Evolutionary conservation across 2,888 invertebrate species (phyloP).

Genomic region (Eudasyphora cyanicolor): DNA sequence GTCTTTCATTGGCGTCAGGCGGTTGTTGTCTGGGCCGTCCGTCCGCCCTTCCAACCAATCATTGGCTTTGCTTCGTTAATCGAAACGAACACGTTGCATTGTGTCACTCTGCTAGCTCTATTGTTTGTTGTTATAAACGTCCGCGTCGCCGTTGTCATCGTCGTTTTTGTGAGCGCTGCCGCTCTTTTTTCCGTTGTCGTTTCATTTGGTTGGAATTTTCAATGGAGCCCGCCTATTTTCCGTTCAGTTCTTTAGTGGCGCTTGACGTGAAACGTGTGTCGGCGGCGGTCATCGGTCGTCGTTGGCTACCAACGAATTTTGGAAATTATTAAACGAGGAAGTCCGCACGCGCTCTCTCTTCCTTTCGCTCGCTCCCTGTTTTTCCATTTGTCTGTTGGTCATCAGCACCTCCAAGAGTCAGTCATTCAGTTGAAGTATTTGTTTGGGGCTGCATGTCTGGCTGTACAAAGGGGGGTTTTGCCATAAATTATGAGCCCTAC

Average conservation of each 20-base stretch:
- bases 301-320: background rate
- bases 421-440: slow-evolving; percentile 4
- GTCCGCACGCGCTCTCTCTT: background rate
- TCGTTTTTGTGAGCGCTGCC: slow-evolving; percentile 27
- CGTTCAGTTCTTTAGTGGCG: slow-evolving; percentile 68
- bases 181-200: slow-evolving; percentile 39
- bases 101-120: too few species aligned
- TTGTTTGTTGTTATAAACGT: too few species aligned
- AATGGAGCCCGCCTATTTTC: slow-evolving; percentile 67
- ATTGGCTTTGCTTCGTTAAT: too few species aligned
- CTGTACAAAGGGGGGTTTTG: too few species aligned
- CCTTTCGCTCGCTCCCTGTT: background rate
- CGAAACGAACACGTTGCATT: too few species aligned
- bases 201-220: slow-evolving; percentile 50
- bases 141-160: slow-evolving; percentile 10
- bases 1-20: too few species aligned
- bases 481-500: too few species aligned
- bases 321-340: too few species aligned
- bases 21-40: too few species aligned
- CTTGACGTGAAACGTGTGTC: slow-evolving; percentile 60
- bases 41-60: too few species aligned
- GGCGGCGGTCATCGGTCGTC: background rate
- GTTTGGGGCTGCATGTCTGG: background rate
- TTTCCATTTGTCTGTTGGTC: slow-evolving; percentile 12
- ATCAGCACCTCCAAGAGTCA: slow-evolving; percentile 35